Base-by-base conservation (phyloP, 2,888 invertebrate species). In the Zaprionus obscuricornis region DNA sequence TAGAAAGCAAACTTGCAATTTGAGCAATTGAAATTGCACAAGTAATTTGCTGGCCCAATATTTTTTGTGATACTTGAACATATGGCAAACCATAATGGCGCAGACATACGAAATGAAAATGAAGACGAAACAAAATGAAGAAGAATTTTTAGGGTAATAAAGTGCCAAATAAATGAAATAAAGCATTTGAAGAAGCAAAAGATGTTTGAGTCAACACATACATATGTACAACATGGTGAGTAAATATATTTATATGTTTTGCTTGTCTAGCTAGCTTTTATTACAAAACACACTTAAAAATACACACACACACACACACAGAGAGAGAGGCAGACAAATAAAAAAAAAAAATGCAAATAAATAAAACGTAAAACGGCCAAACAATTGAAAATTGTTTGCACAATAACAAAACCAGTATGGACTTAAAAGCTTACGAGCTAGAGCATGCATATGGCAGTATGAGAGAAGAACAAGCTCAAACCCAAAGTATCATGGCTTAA, bases 121-220 rank as follows among this genome's bases (percentile, higher is more conserved):
- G n/a, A n/a, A n/a, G n/a, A n/a, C n/a, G n/a, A n/a, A n/a, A n/a
- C n/a, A n/a, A n/a, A n/a, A n/a, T n/a, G n/a, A n/a, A n/a, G n/a
- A n/a, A 42, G 40, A 64, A 47, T 54, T 51, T 70, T n/a, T n/a
- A n/a, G 75, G 69, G 79, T 72, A 85, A 79, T 79, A 79, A 79
- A 79, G 71, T 79, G 85, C 71, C 79, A 84, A 85, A 85, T 76
- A 79, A 83, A 85, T 85, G 81, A 86, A 85, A 83, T 71, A 85
- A 79, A 75, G 81, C 81, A 73, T 66, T 75, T 63, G 58, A 59
- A 65, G 58, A 78, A 63, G 51, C n/a, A n/a, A n/a, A n/a, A n/a
- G n/a, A n/a, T n/a, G n/a, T n/a, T 52, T 40, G 47, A 7, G 16
- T 22, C 33, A 45, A 45, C 45, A 42, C 37, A 42, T 51, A 20